These are phyloP conservation scores for Archivesica marissinica DNA, from an alignment of 1,140 invertebrate species.

Conservation along the genomic window DNA sequence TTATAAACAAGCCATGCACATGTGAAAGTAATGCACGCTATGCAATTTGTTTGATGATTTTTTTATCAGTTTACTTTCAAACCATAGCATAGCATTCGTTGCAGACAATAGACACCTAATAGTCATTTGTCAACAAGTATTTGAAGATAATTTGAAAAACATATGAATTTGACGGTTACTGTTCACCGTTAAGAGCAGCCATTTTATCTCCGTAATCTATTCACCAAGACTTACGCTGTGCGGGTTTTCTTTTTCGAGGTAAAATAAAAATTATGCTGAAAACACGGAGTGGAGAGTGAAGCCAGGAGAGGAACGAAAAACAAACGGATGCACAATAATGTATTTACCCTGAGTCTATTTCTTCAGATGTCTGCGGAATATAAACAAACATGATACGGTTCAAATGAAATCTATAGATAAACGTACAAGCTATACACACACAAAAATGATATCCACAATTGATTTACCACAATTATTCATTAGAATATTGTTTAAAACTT, in stretches of 20 bases:
- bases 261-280: not conserved
- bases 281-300: not conserved
- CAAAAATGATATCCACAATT: not conserved
- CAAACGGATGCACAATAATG: constrained; percentile 42
- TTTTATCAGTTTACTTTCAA: too few species aligned
- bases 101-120: too few species aligned
- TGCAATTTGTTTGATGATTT: too few species aligned
- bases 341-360: constrained; percentile 42
- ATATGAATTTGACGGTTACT: too few species aligned
- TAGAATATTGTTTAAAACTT: not conserved
- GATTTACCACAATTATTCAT: not conserved
- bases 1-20: too few species aligned
- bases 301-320: not conserved
- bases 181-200: too few species aligned
- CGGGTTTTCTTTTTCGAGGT: not conserved
- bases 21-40: too few species aligned
- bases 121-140: too few species aligned
- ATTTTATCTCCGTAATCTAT: not conserved
- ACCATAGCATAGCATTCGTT: too few species aligned
- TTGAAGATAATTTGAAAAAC: too few species aligned
- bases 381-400: constrained; percentile 23
- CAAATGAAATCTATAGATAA: not conserved
- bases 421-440: not conserved
- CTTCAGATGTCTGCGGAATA: constrained; percentile 45
- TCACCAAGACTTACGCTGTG: not conserved